Conservation (phyloP, 2,797 vertebrate genomes). For the Hydrolagus colliei region DNA sequence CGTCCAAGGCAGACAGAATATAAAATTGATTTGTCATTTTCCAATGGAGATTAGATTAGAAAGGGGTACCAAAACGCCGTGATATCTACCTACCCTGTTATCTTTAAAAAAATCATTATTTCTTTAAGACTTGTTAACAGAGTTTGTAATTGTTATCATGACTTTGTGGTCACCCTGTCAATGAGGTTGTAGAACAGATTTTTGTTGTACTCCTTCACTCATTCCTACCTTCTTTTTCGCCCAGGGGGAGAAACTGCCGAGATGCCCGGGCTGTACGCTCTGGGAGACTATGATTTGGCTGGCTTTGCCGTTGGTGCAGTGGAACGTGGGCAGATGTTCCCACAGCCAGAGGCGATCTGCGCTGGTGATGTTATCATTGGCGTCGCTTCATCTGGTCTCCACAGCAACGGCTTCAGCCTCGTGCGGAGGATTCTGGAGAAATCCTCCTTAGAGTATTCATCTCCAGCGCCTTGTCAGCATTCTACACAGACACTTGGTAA, state of each 20-base stretch:
- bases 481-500: slow-evolving; percentile 72
- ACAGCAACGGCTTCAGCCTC: slow-evolving; percentile 95
- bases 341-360: slow-evolving; percentile 62
- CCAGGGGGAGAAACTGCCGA: slow-evolving; percentile 91
- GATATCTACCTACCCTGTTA: too few relatives aligned
- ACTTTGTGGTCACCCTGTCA: too few relatives aligned
- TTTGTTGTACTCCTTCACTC: neutral
- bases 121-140: too few relatives aligned
- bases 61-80: too few relatives aligned
- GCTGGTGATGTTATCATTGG: slow-evolving; percentile 78
- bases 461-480: slow-evolving; percentile 56
- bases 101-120: too few relatives aligned
- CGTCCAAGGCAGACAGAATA: too few relatives aligned
- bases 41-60: too few relatives aligned
- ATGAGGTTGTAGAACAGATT: too few relatives aligned
- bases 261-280: slow-evolving; percentile 82
- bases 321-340: slow-evolving; percentile 73
- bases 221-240: neutral
- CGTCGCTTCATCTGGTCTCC: slow-evolving; percentile 81
- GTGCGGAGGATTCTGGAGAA: slow-evolving; percentile 78
- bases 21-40: too few relatives aligned
- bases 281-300: slow-evolving; percentile 83
- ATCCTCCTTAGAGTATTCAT: slow-evolving; percentile 60
- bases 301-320: slow-evolving; percentile 87
- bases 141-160: too few relatives aligned